These are phyloP conservation scores for Donacobius atricapilla DNA, from an alignment of 2,113 vertebrate genomes.

Conservation along the genomic window DNA sequence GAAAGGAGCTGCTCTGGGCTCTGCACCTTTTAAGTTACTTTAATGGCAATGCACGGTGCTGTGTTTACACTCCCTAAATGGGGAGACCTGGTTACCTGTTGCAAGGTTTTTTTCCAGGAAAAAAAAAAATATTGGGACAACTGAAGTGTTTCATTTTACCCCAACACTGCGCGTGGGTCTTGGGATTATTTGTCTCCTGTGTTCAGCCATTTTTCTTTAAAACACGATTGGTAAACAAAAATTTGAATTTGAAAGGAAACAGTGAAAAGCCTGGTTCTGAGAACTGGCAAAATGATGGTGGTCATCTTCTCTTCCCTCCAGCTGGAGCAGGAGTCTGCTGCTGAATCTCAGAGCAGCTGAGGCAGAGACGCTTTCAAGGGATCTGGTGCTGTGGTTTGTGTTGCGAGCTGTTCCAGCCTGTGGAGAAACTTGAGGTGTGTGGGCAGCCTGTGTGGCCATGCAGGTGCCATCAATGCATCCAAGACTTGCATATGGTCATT, in stretches of 20 bases:
- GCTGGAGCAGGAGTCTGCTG: neutral
- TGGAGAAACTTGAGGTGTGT: neutral
- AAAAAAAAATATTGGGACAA: neutral
- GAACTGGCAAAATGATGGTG: neutral
- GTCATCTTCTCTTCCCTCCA: neutral
- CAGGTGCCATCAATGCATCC: neutral
- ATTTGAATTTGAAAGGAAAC: neutral
- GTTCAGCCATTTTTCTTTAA: neutral
- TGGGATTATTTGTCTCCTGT: neutral
- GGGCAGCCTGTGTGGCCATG: neutral
- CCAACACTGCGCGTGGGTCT: neutral
- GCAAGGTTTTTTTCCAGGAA: neutral
- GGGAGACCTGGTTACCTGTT: neutral
- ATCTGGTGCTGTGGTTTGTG: accelerated
- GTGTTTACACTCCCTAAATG: neutral
- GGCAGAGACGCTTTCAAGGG: neutral
- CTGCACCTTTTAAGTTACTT: neutral
- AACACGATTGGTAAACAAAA: neutral
- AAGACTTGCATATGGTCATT: accelerated
- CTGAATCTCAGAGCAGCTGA: neutral
- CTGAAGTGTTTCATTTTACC: neutral
- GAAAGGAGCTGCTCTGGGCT: neutral
- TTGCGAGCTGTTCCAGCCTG: neutral
- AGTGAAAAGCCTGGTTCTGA: neutral
- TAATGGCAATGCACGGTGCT: neutral